Conservation (phyloP, 2,888 invertebrate species). For the Hipparchia semele region DNA sequence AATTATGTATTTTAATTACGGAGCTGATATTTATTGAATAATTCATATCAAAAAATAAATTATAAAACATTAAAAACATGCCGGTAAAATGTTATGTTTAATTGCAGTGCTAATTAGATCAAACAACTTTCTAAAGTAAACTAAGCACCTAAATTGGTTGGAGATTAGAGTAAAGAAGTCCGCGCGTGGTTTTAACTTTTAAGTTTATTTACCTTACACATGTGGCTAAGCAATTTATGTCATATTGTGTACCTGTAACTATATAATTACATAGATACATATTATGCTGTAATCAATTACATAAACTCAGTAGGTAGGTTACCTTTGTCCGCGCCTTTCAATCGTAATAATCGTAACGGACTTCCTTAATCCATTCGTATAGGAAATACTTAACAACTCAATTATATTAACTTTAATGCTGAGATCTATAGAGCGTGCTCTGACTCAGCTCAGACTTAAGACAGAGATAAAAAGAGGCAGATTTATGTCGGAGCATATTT, state of each 20-base stretch:
- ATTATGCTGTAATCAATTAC: constrained; percentile 9
- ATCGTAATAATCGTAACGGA: constrained; percentile 12
- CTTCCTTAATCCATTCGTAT: constrained; percentile 16
- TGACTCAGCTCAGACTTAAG: too few relatives aligned
- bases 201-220: neutral
- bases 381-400: neutral
- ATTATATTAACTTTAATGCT: too few relatives aligned
- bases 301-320: constrained; percentile 6
- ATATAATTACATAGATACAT: neutral
- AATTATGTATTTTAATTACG: neutral
- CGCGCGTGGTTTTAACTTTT: too few relatives aligned
- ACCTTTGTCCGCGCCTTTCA: constrained; percentile 17
- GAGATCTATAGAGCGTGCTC: too few relatives aligned
- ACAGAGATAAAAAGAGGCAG: too few relatives aligned
- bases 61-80: neutral
- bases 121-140: neutral
- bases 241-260: neutral
- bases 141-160: neutral
- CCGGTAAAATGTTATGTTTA: neutral
- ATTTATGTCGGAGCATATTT: too few relatives aligned
- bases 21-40: neutral
- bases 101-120: neutral
- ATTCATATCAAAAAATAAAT: neutral
- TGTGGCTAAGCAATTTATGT: constrained; percentile 11
- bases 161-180: too few relatives aligned